Evolutionary conservation across 1,140 invertebrate species (phyloP).

Genomic region (Dendroctonus valens): DNA sequence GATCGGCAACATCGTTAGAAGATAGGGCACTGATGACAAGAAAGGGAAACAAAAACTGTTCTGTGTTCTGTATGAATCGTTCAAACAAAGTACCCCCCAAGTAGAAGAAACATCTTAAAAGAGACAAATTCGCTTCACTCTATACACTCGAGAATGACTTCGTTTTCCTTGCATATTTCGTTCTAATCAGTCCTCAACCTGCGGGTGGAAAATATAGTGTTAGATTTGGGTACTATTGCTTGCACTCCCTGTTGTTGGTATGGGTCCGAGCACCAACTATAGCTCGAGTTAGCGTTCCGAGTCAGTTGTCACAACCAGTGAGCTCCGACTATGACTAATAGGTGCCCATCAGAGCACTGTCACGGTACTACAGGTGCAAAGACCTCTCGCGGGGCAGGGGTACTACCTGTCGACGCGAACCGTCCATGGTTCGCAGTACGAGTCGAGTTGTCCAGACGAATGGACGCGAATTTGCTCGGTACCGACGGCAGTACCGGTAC

Average conservation of each 20-base stretch:
- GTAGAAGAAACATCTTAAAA: no score
- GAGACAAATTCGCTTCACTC: not conserved
- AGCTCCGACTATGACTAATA: constrained; percentile 47
- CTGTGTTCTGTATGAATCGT: no score
- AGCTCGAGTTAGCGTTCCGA: constrained; percentile 39
- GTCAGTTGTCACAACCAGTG: constrained; percentile 43
- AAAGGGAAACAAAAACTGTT: no score
- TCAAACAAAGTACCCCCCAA: no score
- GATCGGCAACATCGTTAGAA: not conserved
- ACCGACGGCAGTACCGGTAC: constrained; percentile 11
- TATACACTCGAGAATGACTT: not conserved
- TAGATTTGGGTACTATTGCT: no score
- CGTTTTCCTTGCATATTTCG: not conserved
- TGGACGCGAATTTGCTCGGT: constrained; percentile 13
- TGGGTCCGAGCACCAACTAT: not conserved
- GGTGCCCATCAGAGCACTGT: constrained; percentile 44
- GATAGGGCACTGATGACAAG: not conserved
- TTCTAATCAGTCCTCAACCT: not conserved
- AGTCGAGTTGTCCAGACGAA: constrained; percentile 39
- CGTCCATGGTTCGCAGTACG: constrained; percentile 39
- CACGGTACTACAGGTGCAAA: constrained; percentile 49
- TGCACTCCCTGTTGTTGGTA: no score
- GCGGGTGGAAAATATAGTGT: not conserved
- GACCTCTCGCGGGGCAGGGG: constrained; percentile 44
- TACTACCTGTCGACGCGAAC: constrained; percentile 44